Conservation (phyloP, 2,888 invertebrate species). For the Calliopum simillimum region DNA sequence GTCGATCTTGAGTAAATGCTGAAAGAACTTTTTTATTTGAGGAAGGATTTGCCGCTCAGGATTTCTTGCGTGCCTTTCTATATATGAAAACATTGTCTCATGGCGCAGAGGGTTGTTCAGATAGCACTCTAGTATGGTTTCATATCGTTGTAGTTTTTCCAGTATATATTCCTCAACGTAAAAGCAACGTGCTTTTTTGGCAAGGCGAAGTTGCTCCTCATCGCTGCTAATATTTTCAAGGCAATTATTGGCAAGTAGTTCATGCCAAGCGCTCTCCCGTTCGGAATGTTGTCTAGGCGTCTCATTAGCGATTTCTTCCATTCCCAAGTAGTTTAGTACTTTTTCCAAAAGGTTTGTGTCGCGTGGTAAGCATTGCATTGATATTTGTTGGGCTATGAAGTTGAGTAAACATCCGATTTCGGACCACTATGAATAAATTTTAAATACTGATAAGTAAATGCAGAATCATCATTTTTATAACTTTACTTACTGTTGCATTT, state of each 20-base stretch:
- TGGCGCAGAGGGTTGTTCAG: conserved; percentile 73
- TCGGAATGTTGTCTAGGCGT: conserved; percentile 72
- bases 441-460: neutral
- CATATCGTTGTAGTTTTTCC: conserved; percentile 73
- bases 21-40: conserved; percentile 68
- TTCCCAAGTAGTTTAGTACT: conserved; percentile 73
- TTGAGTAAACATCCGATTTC: conserved; percentile 74
- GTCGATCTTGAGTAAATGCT: conserved; percentile 72
- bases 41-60: conserved; percentile 67
- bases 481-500: conserved; percentile 73
- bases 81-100: conserved; percentile 73
- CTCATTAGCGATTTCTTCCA: conserved; percentile 65
- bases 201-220: conserved; percentile 72
- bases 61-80: conserved; percentile 67
- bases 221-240: conserved; percentile 72
- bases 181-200: conserved; percentile 76
- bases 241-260: conserved; percentile 74
- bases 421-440: conserved; percentile 59
- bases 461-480: neutral
- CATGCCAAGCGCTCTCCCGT: conserved; percentile 79
- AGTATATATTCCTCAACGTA: conserved; percentile 79
- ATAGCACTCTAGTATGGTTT: conserved; percentile 77
- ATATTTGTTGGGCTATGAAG: conserved; percentile 76
- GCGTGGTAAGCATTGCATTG: conserved; percentile 65
- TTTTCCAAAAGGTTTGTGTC: conserved; percentile 71